These are phyloP conservation scores for Leptinotarsa juncta DNA, from an alignment of 2,888 invertebrate genomes.

Conservation along the genomic window DNA sequence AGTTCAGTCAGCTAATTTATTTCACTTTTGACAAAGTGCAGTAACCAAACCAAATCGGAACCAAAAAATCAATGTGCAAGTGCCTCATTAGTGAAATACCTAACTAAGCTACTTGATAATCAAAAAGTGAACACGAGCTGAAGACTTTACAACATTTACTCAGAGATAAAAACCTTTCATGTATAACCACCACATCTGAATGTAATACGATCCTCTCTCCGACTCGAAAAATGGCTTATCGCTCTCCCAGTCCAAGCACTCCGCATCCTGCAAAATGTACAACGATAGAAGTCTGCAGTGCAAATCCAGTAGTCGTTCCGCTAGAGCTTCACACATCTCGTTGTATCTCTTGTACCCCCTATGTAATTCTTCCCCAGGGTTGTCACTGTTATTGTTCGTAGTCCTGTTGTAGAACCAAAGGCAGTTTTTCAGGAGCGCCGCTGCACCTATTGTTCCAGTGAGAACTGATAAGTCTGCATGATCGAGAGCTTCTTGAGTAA, in stretches of 20 bases:
- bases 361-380: constrained; percentile 59
- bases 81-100: too few species aligned
- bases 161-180: constrained; percentile 74
- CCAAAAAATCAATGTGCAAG: too few species aligned
- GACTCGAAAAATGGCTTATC: constrained; percentile 75
- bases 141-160: neutral
- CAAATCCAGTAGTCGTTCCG: constrained; percentile 83
- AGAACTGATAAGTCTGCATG: constrained; percentile 85
- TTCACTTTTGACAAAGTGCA: too few species aligned
- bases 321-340: constrained; percentile 87
- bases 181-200: constrained; percentile 92
- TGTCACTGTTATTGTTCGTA: constrained; percentile 56
- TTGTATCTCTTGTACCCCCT: constrained; percentile 79
- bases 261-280: constrained; percentile 85
- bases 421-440: constrained; percentile 82
- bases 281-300: constrained; percentile 82
- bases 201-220: constrained; percentile 82
- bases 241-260: constrained; percentile 81
- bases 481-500: constrained; percentile 86
- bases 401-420: constrained; percentile 81
- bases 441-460: constrained; percentile 84
- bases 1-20: too few species aligned
- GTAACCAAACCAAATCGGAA: too few species aligned
- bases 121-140: neutral
- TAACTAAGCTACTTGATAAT: neutral